Percentiles rank a stretch among this genome's conserved stretches.
Conservation (phyloP, 2,888 invertebrate genomes). For the Ormyrus labotus region DNA sequence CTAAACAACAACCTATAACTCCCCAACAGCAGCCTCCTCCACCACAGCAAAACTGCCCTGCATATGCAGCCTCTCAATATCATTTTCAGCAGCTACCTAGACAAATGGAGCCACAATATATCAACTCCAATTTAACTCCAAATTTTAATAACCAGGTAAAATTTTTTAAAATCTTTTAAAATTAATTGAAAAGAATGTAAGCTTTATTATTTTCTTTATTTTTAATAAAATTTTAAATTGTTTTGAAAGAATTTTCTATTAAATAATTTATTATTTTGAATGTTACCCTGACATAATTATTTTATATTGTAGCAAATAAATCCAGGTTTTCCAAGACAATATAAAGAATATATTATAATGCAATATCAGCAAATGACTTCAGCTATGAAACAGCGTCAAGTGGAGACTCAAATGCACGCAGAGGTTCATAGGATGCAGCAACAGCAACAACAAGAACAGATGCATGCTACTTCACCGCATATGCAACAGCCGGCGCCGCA, state of each 20-base stretch:
- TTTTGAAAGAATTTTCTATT: neutral
- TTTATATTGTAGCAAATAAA: constrained; percentile 57
- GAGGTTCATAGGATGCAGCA: constrained; percentile 62
- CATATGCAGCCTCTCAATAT: constrained; percentile 64
- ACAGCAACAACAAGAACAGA: constrained; percentile 55
- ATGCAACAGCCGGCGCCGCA: constrained; percentile 59
- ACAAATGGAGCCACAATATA: constrained; percentile 66
- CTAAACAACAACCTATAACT: constrained; percentile 30
- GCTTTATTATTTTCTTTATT: neutral
- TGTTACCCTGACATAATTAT: constrained; percentile 10
- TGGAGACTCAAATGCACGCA: constrained; percentile 63
- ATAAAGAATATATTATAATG: constrained; percentile 58
- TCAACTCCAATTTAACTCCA: constrained; percentile 65
- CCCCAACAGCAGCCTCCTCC: constrained; percentile 49
- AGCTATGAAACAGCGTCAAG: constrained; percentile 56
- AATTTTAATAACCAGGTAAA: constrained; percentile 56
- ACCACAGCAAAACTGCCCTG: constrained; percentile 65
- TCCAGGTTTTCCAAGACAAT: constrained; percentile 59
- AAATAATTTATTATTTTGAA: constrained; percentile 31
- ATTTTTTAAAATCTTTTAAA: neutral
- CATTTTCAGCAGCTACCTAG: constrained; percentile 66
- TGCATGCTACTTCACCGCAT: constrained; percentile 37
- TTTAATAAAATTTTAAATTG: neutral
- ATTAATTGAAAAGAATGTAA: neutral
- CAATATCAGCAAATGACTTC: constrained; percentile 50